Percentiles rank a stretch among this genome's conserved stretches.
Conservation (phyloP, 2,797 vertebrate species). For the Leptodactylus fallax region DNA sequence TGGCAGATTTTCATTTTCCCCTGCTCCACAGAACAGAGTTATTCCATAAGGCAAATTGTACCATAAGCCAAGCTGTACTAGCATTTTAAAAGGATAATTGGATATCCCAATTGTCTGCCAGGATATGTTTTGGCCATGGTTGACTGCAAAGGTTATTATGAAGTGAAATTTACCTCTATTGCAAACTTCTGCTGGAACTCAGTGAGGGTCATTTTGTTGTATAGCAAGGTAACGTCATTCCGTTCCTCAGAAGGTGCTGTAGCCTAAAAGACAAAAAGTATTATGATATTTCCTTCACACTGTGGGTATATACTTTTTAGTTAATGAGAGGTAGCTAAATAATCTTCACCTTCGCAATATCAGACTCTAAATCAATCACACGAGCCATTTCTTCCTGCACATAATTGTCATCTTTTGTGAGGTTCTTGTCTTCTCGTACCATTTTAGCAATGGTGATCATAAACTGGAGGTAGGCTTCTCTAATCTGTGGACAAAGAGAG, state of each 20-base stretch:
- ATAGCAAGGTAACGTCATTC: conserved; percentile 90
- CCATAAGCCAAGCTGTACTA: no score
- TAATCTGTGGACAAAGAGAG: conserved; percentile 77
- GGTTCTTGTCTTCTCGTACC: conserved; percentile 85
- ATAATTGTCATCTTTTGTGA: conserved; percentile 79
- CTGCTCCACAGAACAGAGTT: no score
- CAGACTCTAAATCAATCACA: conserved; percentile 91
- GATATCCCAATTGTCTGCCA: no score
- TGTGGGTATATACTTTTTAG: not conserved
- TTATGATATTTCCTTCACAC: not conserved
- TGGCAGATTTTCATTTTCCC: no score
- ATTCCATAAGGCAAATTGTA: no score
- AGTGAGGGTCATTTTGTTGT: conserved; percentile 89
- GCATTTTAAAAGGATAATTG: no score
- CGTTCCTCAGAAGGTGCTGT: conserved; percentile 90
- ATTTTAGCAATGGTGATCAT: conserved; percentile 90
- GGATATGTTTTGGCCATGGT: not conserved
- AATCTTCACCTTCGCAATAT: conserved; percentile 86
- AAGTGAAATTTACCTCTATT: conserved; percentile 81
- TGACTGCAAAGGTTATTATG: no score
- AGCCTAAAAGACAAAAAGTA: conserved; percentile 77
- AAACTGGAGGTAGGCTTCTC: conserved; percentile 91
- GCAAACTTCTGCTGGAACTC: conserved; percentile 86
- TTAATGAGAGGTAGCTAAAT: not conserved
- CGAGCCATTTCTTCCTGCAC: conserved; percentile 88